Conservation (phyloP, 2,888 invertebrate genomes). For the Urechis unicinctus region DNA sequence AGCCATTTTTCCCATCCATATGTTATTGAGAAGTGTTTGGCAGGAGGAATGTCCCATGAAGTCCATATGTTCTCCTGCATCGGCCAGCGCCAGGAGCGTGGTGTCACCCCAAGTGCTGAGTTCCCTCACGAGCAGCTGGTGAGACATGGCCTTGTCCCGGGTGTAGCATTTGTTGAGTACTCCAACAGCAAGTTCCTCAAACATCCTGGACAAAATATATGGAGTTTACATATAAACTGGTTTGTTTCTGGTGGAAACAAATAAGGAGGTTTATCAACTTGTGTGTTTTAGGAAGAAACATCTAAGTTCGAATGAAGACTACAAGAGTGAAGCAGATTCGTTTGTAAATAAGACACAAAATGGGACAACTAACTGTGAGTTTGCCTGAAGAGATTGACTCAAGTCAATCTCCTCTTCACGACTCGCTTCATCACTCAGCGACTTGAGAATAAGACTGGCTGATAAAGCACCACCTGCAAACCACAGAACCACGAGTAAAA, state of each 20-base stretch:
- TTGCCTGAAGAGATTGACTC: slow-evolving; percentile 26
- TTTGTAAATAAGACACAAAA: too few relatives aligned
- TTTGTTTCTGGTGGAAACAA: too few relatives aligned
- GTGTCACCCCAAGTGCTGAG: slow-evolving; percentile 34
- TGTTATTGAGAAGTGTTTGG: slow-evolving; percentile 47
- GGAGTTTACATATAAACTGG: neutral
- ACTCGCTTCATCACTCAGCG: slow-evolving; percentile 32
- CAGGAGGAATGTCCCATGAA: slow-evolving; percentile 47
- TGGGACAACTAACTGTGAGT: slow-evolving; percentile 12
- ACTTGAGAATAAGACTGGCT: slow-evolving; percentile 37
- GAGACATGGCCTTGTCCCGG: slow-evolving; percentile 35
- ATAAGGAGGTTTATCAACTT: too few relatives aligned
- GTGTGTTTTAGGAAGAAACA: too few relatives aligned
- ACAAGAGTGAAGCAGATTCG: too few relatives aligned
- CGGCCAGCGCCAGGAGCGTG: slow-evolving; percentile 42
- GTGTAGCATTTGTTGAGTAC: slow-evolving; percentile 43
- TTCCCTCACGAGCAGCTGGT: slow-evolving; percentile 35
- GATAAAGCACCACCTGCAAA: slow-evolving; percentile 34
- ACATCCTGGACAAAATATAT: slow-evolving; percentile 24
- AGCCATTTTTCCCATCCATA: slow-evolving; percentile 49
- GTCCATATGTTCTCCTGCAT: slow-evolving; percentile 40
- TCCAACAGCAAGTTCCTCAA: slow-evolving; percentile 38
- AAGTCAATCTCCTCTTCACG: slow-evolving; percentile 44
- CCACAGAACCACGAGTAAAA: neutral
- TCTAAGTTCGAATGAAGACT: too few relatives aligned